Evolutionary conservation across 2,888 invertebrate species (phyloP).

Genomic region (Lepidocyrtinus sp.): DNA sequence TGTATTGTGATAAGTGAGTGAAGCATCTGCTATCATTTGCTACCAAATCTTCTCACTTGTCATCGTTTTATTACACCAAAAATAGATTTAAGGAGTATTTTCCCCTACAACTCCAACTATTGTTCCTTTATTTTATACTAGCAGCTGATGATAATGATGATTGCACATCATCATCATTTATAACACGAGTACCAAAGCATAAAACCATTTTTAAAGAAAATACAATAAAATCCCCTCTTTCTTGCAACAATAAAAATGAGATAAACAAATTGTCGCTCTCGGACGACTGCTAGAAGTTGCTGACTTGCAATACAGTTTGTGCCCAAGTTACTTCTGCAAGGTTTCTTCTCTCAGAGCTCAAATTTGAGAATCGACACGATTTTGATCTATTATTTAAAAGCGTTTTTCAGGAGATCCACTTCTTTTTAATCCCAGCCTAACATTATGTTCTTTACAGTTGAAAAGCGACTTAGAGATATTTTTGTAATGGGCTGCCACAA

Average conservation of each 20-base stretch:
- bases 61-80: background rate
- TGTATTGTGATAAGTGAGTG: background rate
- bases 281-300: too few species aligned
- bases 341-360: too few species aligned
- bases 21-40: background rate
- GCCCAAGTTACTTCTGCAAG: too few species aligned
- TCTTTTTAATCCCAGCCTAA: background rate
- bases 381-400: background rate
- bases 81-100: background rate
- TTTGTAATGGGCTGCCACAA: background rate
- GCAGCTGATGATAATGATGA: conserved; percentile 1
- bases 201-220: background rate
- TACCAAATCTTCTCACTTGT: background rate
- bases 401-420: background rate
- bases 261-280: background rate
- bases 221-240: background rate
- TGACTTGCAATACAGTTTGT: too few species aligned
- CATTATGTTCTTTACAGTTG: background rate
- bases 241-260: background rate
- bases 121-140: background rate
- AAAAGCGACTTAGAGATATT: background rate
- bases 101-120: background rate
- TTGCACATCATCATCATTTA: conserved; percentile 7
- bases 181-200: background rate
- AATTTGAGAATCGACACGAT: background rate